Percentiles rank a stretch among this genome's conserved stretches.
These are phyloP conservation scores for Marmota monax DNA, from an alignment of 2,113 vertebrate genomes.

Conservation along the genomic window DNA sequence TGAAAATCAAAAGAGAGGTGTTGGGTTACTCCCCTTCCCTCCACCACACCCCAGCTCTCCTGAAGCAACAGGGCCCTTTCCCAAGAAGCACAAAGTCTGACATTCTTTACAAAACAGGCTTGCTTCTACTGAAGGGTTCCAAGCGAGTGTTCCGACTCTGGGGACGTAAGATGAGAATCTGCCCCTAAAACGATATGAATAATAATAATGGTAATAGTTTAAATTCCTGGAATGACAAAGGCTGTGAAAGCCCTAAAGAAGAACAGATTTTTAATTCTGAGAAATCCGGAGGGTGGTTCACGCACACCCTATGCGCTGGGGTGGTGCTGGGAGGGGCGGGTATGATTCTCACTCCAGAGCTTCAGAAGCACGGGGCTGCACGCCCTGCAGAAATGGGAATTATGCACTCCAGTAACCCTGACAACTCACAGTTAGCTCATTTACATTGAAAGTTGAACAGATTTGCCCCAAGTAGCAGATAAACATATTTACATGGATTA, in stretches of 20 bases:
- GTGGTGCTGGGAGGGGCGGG: background rate
- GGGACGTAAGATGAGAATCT: background rate
- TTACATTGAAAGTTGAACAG: constrained; percentile 27
- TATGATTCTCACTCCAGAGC: background rate
- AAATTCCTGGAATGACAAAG: background rate
- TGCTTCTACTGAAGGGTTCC: background rate
- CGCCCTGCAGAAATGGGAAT: background rate
- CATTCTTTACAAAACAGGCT: background rate
- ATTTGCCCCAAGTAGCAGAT: constrained; percentile 54
- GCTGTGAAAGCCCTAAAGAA: background rate
- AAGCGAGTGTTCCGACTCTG: constrained; percentile 18
- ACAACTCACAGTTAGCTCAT: background rate
- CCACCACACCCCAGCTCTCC: background rate
- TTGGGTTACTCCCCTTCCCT: background rate
- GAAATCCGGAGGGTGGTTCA: background rate
- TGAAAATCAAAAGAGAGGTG: constrained; percentile 9
- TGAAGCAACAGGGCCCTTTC: background rate
- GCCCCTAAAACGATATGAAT: constrained; percentile 42
- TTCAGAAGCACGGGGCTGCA: background rate
- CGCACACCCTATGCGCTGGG: rapidly evolving
- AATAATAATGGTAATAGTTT: constrained; percentile 53
- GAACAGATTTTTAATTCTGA: constrained; percentile 59
- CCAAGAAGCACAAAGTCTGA: background rate
- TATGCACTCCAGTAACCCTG: background rate
- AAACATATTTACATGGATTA: constrained; percentile 17